phyloP scores from a whole-genome alignment of 1,140 invertebrate species.

The Mya arenaria region DNA sequence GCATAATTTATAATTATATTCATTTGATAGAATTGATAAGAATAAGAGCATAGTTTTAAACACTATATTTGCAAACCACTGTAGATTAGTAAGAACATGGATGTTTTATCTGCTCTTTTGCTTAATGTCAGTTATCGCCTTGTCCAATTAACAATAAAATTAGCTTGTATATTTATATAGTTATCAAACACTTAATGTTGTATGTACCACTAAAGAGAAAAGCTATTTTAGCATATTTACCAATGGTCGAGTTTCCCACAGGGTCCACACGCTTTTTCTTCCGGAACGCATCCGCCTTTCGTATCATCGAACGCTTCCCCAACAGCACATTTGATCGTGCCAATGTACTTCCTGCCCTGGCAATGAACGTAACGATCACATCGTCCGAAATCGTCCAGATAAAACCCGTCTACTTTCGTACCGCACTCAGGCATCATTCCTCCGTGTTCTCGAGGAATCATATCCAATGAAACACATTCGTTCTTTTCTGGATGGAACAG shows the following conservation, averaged over 20 bases:
- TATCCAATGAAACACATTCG: constrained; percentile 43
- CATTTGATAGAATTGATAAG: too few species aligned
- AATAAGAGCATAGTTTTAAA: too few species aligned
- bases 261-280: constrained; percentile 31
- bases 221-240: background rate
- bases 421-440: constrained; percentile 55
- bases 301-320: constrained; percentile 37
- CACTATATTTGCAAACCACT: too few species aligned
- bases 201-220: too few species aligned
- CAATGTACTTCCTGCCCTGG: constrained; percentile 27
- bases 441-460: constrained; percentile 45
- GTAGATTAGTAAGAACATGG: too few species aligned
- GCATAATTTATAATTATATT: too few species aligned
- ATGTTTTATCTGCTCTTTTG: too few species aligned
- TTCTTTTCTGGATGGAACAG: constrained; percentile 31
- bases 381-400: constrained; percentile 48
- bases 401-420: constrained; percentile 41
- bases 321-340: constrained; percentile 9
- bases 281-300: background rate
- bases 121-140: too few species aligned
- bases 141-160: too few species aligned
- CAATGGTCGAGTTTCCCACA: constrained; percentile 8
- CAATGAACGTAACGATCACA: constrained; percentile 49
- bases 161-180: too few species aligned
- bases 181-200: too few species aligned